These are phyloP conservation scores for Drosophila repletoides DNA, from an alignment of 1,140 invertebrate genomes.

Conservation along the genomic window DNA sequence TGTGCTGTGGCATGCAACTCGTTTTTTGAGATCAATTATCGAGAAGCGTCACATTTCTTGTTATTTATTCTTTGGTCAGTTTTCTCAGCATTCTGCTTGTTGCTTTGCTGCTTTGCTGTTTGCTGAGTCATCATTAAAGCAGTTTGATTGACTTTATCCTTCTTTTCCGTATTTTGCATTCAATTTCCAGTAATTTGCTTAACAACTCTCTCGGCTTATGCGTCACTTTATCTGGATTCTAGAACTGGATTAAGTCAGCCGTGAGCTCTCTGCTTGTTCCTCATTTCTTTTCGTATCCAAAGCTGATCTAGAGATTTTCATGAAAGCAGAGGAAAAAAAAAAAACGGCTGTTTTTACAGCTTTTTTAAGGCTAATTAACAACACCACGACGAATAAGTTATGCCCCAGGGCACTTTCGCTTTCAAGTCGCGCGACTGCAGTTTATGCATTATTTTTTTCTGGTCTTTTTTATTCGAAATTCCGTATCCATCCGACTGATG, in stretches of 20 bases:
- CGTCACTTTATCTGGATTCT: constrained; percentile 1
- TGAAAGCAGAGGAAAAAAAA: too few relatives aligned
- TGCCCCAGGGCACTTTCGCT: constrained; percentile 19
- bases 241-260: too few relatives aligned
- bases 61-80: neutral
- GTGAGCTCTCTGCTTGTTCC: neutral
- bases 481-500: constrained; percentile 1
- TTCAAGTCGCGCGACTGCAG: constrained; percentile 1
- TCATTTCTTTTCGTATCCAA: neutral
- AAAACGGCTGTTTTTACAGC: constrained; percentile 19
- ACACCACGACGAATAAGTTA: too few relatives aligned
- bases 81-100: neutral
- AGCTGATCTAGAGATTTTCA: constrained; percentile 7
- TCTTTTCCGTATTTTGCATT: constrained; percentile 11
- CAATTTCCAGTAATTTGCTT: constrained; percentile 12
- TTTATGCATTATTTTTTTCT: constrained; percentile 6
- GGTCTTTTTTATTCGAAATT: neutral
- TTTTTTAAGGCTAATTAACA: constrained; percentile 26
- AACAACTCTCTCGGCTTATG: constrained; percentile 1
- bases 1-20: constrained; percentile 16
- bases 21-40: constrained; percentile 20
- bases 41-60: constrained; percentile 5
- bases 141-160: constrained; percentile 13
- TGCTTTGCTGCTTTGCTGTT: neutral
- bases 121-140: neutral